Evolutionary conservation across 2,888 invertebrate genomes (phyloP).

Genomic region (Phalera bucephala): DNA sequence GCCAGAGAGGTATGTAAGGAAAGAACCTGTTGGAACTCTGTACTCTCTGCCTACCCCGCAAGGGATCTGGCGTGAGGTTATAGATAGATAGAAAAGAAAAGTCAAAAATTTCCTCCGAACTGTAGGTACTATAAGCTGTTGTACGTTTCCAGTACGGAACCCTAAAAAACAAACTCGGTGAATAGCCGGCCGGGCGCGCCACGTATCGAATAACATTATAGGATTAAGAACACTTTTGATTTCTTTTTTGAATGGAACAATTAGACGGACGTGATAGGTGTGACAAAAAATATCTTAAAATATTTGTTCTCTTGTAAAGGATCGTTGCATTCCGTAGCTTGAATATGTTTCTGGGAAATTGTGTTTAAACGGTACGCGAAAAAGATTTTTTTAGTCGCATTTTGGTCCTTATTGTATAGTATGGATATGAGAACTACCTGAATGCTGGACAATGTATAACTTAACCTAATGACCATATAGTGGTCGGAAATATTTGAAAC

Average conservation of each 20-base stretch:
- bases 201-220: slow-evolving; percentile 65
- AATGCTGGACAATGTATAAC: no score
- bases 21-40: no score
- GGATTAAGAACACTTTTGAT: slow-evolving; percentile 67
- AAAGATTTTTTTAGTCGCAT: slow-evolving; percentile 23
- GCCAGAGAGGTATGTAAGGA: no score
- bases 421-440: no score
- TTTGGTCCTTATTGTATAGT: neutral
- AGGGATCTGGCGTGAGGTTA: no score
- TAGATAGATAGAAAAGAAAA: no score
- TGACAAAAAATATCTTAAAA: slow-evolving; percentile 60
- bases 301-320: slow-evolving; percentile 41
- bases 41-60: no score
- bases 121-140: no score
- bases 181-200: slow-evolving; percentile 43
- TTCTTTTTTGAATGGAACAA: slow-evolving; percentile 64
- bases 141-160: slow-evolving; percentile 1
- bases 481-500: no score
- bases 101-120: no score
- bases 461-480: no score
- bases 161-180: slow-evolving; percentile 9
- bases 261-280: slow-evolving; percentile 65
- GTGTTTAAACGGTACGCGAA: slow-evolving; percentile 33
- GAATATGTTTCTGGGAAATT: slow-evolving; percentile 41
- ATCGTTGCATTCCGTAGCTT: slow-evolving; percentile 23